Conservation (phyloP, 2,113 vertebrate species). For the Megalops atlanticus region DNA sequence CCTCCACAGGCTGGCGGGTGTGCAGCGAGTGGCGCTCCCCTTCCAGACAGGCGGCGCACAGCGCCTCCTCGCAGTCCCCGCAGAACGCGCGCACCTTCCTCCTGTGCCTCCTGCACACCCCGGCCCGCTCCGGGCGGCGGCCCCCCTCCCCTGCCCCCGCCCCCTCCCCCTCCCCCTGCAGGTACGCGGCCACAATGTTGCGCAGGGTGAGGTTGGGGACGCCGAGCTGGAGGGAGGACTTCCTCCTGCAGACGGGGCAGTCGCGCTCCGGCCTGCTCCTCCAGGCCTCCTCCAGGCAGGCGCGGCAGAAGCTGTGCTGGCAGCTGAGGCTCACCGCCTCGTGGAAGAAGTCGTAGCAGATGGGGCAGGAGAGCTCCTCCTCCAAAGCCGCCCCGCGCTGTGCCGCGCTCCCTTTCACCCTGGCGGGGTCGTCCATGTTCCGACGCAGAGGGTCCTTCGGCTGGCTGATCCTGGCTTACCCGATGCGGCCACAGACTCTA, state of each 20-base stretch:
- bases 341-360: constrained; percentile 18
- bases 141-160: not conserved
- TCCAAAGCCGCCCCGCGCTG: not conserved
- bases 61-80: not conserved
- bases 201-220: not conserved
- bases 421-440: no score
- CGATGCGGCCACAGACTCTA: not conserved
- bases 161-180: not conserved
- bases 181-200: constrained; percentile 26
- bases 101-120: not conserved
- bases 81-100: constrained; percentile 1
- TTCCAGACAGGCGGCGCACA: constrained; percentile 17
- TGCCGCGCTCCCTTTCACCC: not conserved
- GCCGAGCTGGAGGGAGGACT: not conserved
- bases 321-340: constrained; percentile 8
- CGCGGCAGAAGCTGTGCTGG: constrained; percentile 29
- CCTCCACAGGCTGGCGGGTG: not conserved
- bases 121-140: not conserved
- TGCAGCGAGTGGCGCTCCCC: not conserved
- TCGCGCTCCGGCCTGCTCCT: not conserved
- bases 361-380: constrained; percentile 18
- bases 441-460: not conserved
- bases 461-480: no score
- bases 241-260: constrained; percentile 17
- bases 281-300: constrained; percentile 7